Base-by-base conservation (phyloP, 1,140 invertebrate species). In the Macrobrachium rosenbergii region DNA sequence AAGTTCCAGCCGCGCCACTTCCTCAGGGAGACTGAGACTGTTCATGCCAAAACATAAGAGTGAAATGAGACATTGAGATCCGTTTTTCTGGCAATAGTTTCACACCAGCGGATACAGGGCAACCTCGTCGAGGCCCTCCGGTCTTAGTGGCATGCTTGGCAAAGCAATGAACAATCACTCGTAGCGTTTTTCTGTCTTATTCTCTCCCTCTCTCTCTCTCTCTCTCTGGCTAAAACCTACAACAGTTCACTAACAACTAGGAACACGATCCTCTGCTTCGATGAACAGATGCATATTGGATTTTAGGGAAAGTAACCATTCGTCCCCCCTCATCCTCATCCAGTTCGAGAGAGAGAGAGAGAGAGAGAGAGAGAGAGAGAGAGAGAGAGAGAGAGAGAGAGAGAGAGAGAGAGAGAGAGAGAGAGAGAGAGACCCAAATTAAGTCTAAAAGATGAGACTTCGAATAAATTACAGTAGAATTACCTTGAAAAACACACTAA, bases 151-250 rank as follows among this genome's bases (percentile, higher is more conserved):
- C 63, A 19, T 5, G 5, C 17, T 17, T 72, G 5, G 10, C 37
- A 37, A 6, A 12, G n/a, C 21, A 11, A 72, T 11, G 67, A 11
- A 23, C 1, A 72, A 6, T 12, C 21, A 11, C n/a, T n/a, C n/a
- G n/a, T n/a, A n/a, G n/a, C 21, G 10, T 73, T n/a, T 73, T n/a
- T 73, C 69, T 73, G 10, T 73, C 69, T 73, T n/a, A 14, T n/a
- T 73, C 69, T 73, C 69, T 73, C 69, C 21, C 69, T 73, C 69
- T 73, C 69, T 73, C 69, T 73, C 69, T 73, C 69, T 73, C 69
- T 73, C 69, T 73, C 69, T 73, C 69, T 73, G 10, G 10, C 69
- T 73, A 23, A n/a, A n/a, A n/a, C n/a, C n/a, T n/a, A n/a, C n/a
- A n/a, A n/a, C n/a, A n/a, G n/a, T n/a, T n/a, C n/a, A n/a, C n/a